Evolutionary conservation across 1,140 invertebrate species (phyloP), one percentile per base, ranked within the genome.

Genomic region (Papilio aristodemus): DNA sequence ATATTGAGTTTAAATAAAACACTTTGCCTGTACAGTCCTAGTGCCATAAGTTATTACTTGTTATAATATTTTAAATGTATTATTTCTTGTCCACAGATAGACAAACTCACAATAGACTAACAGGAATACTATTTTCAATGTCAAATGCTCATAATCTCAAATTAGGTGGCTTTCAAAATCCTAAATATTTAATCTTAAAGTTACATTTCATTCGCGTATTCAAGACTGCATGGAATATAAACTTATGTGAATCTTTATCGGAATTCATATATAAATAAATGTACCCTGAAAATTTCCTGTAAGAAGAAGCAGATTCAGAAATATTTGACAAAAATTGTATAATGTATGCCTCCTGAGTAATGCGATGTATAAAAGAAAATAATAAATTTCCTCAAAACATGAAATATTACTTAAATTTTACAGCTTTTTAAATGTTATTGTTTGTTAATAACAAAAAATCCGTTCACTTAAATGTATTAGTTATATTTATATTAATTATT

Each of bases 41-140:
- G n/a, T n/a, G n/a, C 27, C 6, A 2, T 32, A 11, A 0, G 14
- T 46, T 46, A 46, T 10, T 9, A 1, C 2, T 46, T 46, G 17
- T 10, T 10, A 17, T 8, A 9, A 54, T 54, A 4, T 4, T 11
- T 54, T 58, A 54, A 67, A 62, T 67, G 41, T 68, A 50, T 41
- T 50, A 68, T 69, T 67, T 75, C 58, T 77, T 46, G 64, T 81
- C 76, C 17, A 19, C 84, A 87, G 85, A 79, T 87, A 87, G 80
- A 84, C 71, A 75, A 78, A 71, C 59, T 25, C 1, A 25, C 19
- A 37, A 36, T 32, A 50, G 32, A 66, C 13, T 46, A 66, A 66
- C 63, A 37, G 27, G 43, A 66, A 64, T 43, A 50, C 43, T 66
- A 50, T 66, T 46, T 50, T 50, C 41, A 50, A 41, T 50, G 63